Conservation (phyloP, 2,797 vertebrate species). For the Schizopygopsis malacanthus region DNA sequence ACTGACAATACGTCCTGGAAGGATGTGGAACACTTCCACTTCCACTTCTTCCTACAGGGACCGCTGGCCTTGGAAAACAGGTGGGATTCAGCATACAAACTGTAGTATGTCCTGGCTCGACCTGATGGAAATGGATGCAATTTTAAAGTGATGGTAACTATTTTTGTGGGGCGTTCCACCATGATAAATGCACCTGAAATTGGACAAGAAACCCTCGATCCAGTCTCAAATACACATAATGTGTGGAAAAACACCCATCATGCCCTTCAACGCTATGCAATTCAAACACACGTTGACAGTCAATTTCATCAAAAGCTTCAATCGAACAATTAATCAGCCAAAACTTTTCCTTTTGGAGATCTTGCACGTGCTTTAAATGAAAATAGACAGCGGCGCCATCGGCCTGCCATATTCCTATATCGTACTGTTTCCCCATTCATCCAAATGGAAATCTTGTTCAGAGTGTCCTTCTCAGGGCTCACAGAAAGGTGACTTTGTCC, state of each 20-base stretch:
- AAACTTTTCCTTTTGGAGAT: constrained; percentile 37
- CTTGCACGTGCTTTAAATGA: constrained; percentile 47
- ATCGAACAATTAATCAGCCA: constrained; percentile 29
- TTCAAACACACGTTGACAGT: constrained; percentile 51
- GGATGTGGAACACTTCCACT: constrained; percentile 41
- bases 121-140: constrained; percentile 39
- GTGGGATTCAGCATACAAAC: constrained; percentile 35
- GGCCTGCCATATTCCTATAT: constrained; percentile 16
- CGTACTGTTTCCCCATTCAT: constrained; percentile 23
- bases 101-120: constrained; percentile 35
- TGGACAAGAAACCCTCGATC: constrained; percentile 28
- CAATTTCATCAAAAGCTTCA: constrained; percentile 35
- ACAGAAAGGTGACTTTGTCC: constrained; percentile 42
- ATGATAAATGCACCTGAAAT: constrained; percentile 37
- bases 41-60: constrained; percentile 49
- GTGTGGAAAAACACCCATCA: constrained; percentile 52
- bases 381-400: constrained; percentile 30
- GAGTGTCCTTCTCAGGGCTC: constrained; percentile 40
- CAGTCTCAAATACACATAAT: constrained; percentile 43
- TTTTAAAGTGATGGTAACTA: constrained; percentile 22
- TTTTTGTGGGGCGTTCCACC: constrained; percentile 15
- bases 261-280: constrained; percentile 61
- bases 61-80: constrained; percentile 10
- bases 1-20: constrained; percentile 9
- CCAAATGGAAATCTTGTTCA: constrained; percentile 30